Base-by-base conservation (phyloP, 2,797 vertebrate species). In the Denticeps clupeoides region DNA sequence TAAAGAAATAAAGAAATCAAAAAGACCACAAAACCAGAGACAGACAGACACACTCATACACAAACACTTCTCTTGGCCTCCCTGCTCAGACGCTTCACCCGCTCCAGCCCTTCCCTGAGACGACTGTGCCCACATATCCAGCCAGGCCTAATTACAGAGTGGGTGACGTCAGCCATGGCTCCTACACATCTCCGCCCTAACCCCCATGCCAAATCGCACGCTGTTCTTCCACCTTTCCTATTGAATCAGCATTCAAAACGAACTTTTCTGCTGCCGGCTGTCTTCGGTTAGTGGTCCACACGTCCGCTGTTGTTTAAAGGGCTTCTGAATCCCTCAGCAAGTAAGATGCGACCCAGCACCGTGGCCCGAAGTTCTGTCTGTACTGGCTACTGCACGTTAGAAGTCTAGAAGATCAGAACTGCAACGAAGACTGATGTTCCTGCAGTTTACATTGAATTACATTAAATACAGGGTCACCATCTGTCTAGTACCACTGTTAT, bases 21-120 rank as follows among this genome's bases (percentile, higher is more conserved):
- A 26, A 22, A n/a, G 12, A 8, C 35, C 43, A 49, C 53, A 38
- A 40, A n/a, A 35, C 25, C 25, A 40, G 27, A 40, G 16, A 27
- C 15, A 49, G 47, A 24, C 45, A 47, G 47, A 49, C 23, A 27
- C 25, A 40, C 25, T 41, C 15, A 8, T 33, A 35, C 15, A 35
- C 32, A 35, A 32, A 35, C 33, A 35, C 27, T 19, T 7, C 25
- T 25, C 24, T 7, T 5, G 22, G 3, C 22, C 16, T 37, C 9
- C 33, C 35, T 8, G 32, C 35, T 35, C 32, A 38, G 35, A 18
- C 18, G 8, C 18, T 35, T 6, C 32, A 35, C 35, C 21, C 35
- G 19, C 5, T 16, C 7, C 33, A 38, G 18, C 18, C 35, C 16
- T 38, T 13, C 32, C 32, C 7, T 32, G 6, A 13, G 7, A 15